phyloP scores from a whole-genome alignment of 2,797 vertebrate genomes.

The Corythornis leucogaster region DNA sequence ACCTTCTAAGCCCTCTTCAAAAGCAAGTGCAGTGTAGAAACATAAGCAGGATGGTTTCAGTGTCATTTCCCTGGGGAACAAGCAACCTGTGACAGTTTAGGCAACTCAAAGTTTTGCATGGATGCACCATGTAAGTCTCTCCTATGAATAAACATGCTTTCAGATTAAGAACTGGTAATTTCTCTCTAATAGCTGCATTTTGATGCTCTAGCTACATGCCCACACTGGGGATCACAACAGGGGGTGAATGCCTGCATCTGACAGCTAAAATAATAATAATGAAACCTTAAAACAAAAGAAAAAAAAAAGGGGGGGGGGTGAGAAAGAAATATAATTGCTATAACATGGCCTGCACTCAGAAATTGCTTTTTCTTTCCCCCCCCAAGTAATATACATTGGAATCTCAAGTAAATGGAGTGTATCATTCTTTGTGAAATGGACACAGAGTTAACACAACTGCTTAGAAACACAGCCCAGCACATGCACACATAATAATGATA shows the following conservation, averaged over 20 bases:
- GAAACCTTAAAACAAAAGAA: not conserved
- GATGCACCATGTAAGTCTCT: not conserved
- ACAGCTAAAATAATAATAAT: not conserved
- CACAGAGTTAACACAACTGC: conserved; percentile 35
- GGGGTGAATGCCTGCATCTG: not conserved
- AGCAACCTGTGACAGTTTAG: not conserved
- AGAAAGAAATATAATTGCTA: conserved; percentile 52
- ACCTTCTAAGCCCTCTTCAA: not conserved
- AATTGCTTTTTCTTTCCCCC: not conserved
- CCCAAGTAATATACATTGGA: conserved; percentile 59
- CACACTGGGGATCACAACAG: not conserved
- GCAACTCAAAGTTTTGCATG: not conserved
- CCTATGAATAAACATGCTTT: not conserved
- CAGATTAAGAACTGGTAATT: not conserved
- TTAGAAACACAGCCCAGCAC: not conserved
- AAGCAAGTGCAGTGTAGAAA: not conserved
- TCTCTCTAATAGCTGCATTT: not conserved
- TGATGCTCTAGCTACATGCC: not conserved
- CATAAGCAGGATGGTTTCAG: not conserved
- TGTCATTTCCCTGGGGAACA: not conserved
- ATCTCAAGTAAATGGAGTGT: conserved; percentile 61
- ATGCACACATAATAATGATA: not conserved
- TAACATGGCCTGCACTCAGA: conserved; percentile 28
- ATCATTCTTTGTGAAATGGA: conserved; percentile 57
- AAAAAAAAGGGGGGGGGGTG: not conserved